Percentiles rank a stretch among this genome's conserved stretches.
These are phyloP conservation scores for Sinella curviseta DNA, from an alignment of 1,140 invertebrate genomes.

Conservation along the genomic window DNA sequence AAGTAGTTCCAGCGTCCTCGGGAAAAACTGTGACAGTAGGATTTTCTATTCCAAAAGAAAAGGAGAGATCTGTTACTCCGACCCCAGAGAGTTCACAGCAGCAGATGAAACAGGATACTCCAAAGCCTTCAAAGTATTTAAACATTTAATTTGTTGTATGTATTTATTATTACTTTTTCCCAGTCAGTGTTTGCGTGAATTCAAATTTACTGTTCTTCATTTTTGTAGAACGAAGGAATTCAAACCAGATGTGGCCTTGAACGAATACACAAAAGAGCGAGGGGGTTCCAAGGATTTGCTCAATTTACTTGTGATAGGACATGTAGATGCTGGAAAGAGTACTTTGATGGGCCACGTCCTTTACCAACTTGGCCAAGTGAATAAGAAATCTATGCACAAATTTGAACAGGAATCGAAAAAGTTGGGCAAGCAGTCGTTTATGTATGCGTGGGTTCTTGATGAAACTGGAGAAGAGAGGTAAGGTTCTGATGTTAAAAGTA, in stretches of 20 bases:
- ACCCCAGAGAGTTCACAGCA: background rate
- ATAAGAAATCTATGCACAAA: slow-evolving; percentile 89
- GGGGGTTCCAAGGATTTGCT: slow-evolving; percentile 75
- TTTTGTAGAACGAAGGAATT: slow-evolving; percentile 45
- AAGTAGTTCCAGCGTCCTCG: slow-evolving; percentile 41
- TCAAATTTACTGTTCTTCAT: slow-evolving; percentile 7
- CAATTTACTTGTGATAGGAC: slow-evolving; percentile 94
- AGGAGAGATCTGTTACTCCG: slow-evolving; percentile 16
- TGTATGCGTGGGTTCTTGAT: slow-evolving; percentile 99
- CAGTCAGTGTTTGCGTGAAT: no score
- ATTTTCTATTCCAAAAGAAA: slow-evolving; percentile 41
- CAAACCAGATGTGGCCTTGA: slow-evolving; percentile 54
- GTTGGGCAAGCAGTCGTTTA: slow-evolving; percentile 95
- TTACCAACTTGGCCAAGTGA: slow-evolving; percentile 85
- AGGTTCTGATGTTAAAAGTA: slow-evolving; percentile 46
- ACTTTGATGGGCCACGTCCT: slow-evolving; percentile 95
- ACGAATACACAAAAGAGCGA: slow-evolving; percentile 72
- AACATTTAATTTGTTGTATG: background rate
- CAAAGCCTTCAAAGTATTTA: slow-evolving; percentile 25
- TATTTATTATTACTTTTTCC: background rate
- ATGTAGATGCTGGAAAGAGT: slow-evolving; percentile 99
- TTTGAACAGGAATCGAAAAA: slow-evolving; percentile 98
- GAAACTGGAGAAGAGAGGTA: slow-evolving; percentile 96
- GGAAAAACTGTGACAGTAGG: slow-evolving; percentile 39
- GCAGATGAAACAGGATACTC: background rate